phyloP scores from a whole-genome alignment of 2,888 invertebrate species.

The Silvanus unidentatus region DNA sequence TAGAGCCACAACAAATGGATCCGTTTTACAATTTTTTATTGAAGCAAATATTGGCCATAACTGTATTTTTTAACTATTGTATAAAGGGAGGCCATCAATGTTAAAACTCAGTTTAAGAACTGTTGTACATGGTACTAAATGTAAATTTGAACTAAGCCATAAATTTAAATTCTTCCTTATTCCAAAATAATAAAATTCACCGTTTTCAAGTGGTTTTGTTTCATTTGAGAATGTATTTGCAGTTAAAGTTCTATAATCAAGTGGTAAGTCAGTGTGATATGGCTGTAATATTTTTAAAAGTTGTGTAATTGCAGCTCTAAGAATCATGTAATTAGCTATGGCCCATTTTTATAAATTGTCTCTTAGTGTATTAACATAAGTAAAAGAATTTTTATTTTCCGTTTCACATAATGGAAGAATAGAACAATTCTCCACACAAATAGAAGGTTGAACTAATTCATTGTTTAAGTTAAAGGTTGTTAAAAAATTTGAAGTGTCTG shows the following conservation, averaged over 20 bases:
- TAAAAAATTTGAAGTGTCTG: conserved; percentile 2
- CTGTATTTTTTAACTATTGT: background rate
- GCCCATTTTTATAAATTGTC: conserved; percentile 13
- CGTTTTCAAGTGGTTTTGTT: conserved; percentile 9
- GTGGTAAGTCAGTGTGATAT: conserved; percentile 15
- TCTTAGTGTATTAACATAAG: conserved; percentile 6
- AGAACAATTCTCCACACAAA: no score
- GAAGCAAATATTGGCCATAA: background rate
- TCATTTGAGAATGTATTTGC: conserved; percentile 7
- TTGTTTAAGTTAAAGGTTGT: background rate
- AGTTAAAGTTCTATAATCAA: conserved; percentile 17
- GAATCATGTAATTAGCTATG: conserved; percentile 11
- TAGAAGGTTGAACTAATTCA: no score
- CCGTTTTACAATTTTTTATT: conserved; percentile 1
- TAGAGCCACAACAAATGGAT: conserved; percentile 4
- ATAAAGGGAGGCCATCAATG: background rate
- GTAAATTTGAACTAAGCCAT: background rate
- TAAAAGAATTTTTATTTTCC: conserved; percentile 5
- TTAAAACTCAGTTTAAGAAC: background rate
- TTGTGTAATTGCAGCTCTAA: conserved; percentile 14
- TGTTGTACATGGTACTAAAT: background rate
- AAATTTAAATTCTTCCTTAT: no score
- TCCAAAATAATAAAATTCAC: conserved; percentile 9
- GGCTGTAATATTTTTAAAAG: conserved; percentile 12
- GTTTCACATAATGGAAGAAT: background rate